A percentile compares a stretch with the other conserved stretches of the same genome.
These are phyloP conservation scores for Mormyrops boulengeri DNA, from an alignment of 2,797 vertebrate species.

Conservation along the genomic window DNA sequence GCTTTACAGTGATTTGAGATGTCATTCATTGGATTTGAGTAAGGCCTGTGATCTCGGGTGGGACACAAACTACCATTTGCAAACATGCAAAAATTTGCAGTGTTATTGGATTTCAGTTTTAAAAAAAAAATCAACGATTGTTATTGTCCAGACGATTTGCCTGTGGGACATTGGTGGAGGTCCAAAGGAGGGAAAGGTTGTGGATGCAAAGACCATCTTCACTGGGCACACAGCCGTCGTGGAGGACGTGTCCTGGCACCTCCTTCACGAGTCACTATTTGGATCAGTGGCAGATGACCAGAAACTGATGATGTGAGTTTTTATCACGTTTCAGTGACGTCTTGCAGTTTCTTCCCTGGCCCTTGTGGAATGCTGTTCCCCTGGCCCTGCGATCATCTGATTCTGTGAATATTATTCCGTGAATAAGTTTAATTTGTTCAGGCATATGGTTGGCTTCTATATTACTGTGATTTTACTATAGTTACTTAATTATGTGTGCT, in stretches of 20 bases:
- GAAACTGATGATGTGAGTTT: conserved; percentile 88
- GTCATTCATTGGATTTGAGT: not conserved
- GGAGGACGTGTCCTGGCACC: conserved; percentile 90
- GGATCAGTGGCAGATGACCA: conserved; percentile 92
- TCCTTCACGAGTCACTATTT: conserved; percentile 89
- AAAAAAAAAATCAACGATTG: not conserved
- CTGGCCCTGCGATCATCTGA: not conserved
- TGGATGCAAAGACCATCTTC: conserved; percentile 48
- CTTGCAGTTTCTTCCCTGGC: not conserved
- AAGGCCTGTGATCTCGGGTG: not conserved
- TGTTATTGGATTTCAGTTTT: not conserved
- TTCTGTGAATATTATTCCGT: not conserved
- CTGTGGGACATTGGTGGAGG: conserved; percentile 83
- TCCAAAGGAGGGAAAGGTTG: conserved; percentile 47
- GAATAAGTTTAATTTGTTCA: not conserved
- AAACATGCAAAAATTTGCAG: not conserved
- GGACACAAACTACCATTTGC: not conserved
- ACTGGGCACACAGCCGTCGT: conserved; percentile 89
- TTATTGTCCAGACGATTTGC: conserved; percentile 74
- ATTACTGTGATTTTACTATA: not conserved
- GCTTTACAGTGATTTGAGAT: not conserved
- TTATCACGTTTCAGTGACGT: not conserved
- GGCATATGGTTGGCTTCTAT: not conserved
- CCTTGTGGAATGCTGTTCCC: not conserved
- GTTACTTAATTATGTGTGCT: not conserved